Base-by-base conservation (phyloP, 2,888 invertebrate genomes). In the Agriopis marginaria region DNA sequence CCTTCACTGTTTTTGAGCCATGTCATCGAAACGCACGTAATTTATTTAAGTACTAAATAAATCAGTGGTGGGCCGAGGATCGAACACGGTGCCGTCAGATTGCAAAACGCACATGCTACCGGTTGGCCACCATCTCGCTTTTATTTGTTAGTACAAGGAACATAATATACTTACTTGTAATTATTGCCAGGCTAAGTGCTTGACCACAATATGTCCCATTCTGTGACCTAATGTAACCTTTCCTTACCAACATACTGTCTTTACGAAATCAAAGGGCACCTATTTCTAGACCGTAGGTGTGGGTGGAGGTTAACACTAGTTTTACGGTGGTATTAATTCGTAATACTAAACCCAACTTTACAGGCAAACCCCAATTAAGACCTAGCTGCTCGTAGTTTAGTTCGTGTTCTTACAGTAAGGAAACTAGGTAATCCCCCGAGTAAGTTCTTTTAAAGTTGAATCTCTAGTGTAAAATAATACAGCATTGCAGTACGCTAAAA, bases 371-470 rank as follows among this genome's bases (percentile, higher is more conserved):
- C 53, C 49, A 70, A 70, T 70, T 70, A 70, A 64, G 53, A 64
- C n/a, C 81, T 78, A 79, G 75, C 79, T 79, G 77, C 74, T 66
- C 49, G 56, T 54, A 70, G 62, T 70, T 66, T 62, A 56, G 58
- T 58, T n/a, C 65, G 40, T 66, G 66, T 66, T 66, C 65, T 56
- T 62, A 47, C 51, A 51, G 50, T 84, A 87, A 82, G 81, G 80
- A 79, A 85, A 79, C 85, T 83, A 83, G 86, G 84, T 85, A 87
- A 88, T 89, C 89, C 88, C 82, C 83, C 77, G 80, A 82, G 85
- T 79, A 85, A 89, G 87, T 91, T 86, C 86, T 89, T 86, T 87
- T 82, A 85, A 91, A 91, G 83, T 91, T 90, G 79, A 77, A 63
- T 83, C 92, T 82, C 90, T 44, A 54, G 87, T 84, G 92, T 77